Evolutionary conservation across 2,113 vertebrate species (phyloP).

Genomic region (Paratilapia polleni): DNA sequence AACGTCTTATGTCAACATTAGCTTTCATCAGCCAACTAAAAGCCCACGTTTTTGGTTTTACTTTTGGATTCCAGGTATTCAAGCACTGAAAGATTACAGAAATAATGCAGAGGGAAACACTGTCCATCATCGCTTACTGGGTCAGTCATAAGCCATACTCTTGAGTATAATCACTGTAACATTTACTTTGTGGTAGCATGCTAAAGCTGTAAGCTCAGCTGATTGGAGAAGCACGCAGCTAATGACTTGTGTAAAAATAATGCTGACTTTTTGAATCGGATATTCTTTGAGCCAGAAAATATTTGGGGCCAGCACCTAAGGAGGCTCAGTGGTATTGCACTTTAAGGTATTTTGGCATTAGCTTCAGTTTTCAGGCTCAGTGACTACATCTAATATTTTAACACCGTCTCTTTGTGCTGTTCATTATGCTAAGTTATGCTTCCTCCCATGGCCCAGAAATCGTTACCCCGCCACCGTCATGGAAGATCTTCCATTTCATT

Average conservation of each 20-base stretch:
- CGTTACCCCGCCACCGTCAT: neutral
- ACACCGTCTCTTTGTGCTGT: neutral
- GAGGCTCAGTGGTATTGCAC: neutral
- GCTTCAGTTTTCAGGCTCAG: neutral
- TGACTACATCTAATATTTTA: neutral
- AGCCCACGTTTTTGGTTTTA: neutral
- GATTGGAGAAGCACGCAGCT: neutral
- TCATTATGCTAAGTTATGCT: neutral
- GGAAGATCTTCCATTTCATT: neutral
- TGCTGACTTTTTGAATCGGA: neutral
- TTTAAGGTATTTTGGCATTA: neutral
- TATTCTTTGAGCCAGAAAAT: neutral
- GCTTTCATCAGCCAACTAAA: neutral
- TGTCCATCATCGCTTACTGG: neutral
- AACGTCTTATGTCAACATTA: neutral
- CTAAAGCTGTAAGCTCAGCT: neutral
- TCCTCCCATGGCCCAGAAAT: neutral
- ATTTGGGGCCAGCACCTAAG: neutral
- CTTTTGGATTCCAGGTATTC: neutral
- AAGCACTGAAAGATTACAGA: neutral
- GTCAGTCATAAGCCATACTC: neutral
- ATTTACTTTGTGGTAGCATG: neutral
- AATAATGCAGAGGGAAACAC: neutral
- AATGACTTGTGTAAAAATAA: constrained; percentile 3
- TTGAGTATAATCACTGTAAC: neutral